A percentile compares a stretch with the other conserved stretches of the same genome.
These are phyloP conservation scores for Sorex araneus DNA, from an alignment of 2,113 vertebrate genomes.

Conservation along the genomic window DNA sequence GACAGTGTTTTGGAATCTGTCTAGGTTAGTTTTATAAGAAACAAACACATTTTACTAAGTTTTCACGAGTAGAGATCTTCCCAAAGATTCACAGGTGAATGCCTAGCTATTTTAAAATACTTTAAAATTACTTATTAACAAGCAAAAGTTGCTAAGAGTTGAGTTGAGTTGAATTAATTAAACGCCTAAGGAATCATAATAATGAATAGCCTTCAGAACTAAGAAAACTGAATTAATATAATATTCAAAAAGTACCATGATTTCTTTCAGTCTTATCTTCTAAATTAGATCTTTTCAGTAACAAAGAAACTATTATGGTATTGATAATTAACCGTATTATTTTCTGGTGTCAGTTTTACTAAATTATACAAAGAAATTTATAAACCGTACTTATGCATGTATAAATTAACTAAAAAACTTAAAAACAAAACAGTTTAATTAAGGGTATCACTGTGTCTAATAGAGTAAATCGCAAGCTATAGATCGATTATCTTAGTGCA, in stretches of 20 bases:
- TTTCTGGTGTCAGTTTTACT: not conserved
- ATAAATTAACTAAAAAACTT: not conserved
- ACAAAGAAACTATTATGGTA: not conserved
- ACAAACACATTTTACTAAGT: not conserved
- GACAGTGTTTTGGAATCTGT: not conserved
- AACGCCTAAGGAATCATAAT: not conserved
- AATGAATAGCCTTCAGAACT: not conserved
- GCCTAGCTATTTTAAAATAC: slow-evolving; percentile 3
- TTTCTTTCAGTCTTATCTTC: slow-evolving; percentile 8
- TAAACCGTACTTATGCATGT: not conserved
- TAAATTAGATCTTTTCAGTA: not conserved
- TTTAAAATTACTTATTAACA: slow-evolving; percentile 19
- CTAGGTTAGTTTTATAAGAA: not conserved
- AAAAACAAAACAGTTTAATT: slow-evolving; percentile 27
- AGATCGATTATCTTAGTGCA: not conserved
- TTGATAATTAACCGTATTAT: not conserved
- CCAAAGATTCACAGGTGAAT: not conserved
- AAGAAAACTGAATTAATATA: slow-evolving; percentile 9
- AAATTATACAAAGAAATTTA: not conserved
- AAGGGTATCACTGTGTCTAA: not conserved
- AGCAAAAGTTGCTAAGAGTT: too few relatives aligned
- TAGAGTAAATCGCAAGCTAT: not conserved
- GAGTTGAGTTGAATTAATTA: too few relatives aligned
- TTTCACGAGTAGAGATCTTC: not conserved
- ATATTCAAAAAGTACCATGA: not conserved